Evolutionary conservation across 2,888 invertebrate species (phyloP).

Genomic region (Balanococcus diminutus): DNA sequence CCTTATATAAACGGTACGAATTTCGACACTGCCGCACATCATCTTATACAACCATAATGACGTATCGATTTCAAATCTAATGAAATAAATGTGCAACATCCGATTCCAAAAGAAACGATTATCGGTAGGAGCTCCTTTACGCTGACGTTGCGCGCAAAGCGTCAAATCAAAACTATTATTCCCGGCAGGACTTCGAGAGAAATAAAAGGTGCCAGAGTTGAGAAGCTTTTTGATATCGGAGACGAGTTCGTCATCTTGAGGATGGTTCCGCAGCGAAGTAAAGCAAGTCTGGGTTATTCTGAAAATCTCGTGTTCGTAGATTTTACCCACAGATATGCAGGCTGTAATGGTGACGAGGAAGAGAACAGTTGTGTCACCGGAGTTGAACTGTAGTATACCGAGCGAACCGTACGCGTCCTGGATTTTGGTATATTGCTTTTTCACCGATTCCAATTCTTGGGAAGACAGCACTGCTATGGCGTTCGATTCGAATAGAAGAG

Average conservation of each 20-base stretch:
- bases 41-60: constrained; percentile 90
- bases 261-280: constrained; percentile 80
- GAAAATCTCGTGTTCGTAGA: constrained; percentile 93
- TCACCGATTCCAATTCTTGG: constrained; percentile 87
- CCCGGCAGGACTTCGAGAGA: constrained; percentile 75
- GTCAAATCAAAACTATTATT: constrained; percentile 83
- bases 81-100: constrained; percentile 89
- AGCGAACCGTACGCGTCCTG: constrained; percentile 95
- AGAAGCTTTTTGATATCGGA: constrained; percentile 79
- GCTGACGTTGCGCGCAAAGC: constrained; percentile 87
- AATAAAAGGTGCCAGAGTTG: constrained; percentile 98
- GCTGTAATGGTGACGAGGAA: constrained; percentile 94
- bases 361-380: constrained; percentile 79
- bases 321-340: constrained; percentile 95
- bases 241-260: constrained; percentile 68
- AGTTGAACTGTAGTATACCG: constrained; percentile 88
- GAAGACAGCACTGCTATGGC: constrained; percentile 84
- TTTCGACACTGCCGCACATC: constrained; percentile 97
- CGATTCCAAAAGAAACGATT: constrained; percentile 99
- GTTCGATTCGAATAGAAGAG: constrained; percentile 89
- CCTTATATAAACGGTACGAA: constrained; percentile 97
- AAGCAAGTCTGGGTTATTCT: constrained; percentile 92
- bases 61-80: constrained; percentile 89
- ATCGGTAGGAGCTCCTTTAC: constrained; percentile 81
- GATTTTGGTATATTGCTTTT: constrained; percentile 87